Percentiles rank a stretch among this genome's conserved stretches.
Evolutionary conservation across 2,888 invertebrate species (phyloP).

Genomic region (Strigamia transsilvanica): DNA sequence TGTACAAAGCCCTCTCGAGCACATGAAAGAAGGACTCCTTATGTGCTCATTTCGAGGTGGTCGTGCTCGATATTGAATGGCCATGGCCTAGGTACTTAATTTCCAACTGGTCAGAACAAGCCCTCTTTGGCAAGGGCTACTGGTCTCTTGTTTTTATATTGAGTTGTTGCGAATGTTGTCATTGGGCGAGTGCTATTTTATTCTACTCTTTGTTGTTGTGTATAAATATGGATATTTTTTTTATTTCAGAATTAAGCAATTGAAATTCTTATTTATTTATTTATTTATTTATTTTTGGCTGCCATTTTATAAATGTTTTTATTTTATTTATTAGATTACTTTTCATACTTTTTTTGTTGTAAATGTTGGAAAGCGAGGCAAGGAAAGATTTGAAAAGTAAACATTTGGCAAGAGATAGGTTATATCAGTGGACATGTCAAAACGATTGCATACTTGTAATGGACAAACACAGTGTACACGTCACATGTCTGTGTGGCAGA

Average conservation of each 20-base stretch:
- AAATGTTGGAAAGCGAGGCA: constrained; percentile 6
- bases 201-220: background rate
- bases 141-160: constrained; percentile 29
- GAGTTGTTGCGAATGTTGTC: constrained; percentile 22
- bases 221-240: constrained; percentile 17
- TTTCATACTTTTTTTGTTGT: background rate
- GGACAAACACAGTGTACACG: constrained; percentile 38
- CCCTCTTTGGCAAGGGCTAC: constrained; percentile 21
- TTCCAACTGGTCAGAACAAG: constrained; percentile 38
- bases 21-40: constrained; percentile 32
- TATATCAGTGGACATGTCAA: constrained; percentile 38
- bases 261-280: background rate
- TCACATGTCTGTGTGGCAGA: constrained; percentile 28
- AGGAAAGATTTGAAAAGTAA: constrained; percentile 18
- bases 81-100: constrained; percentile 34
- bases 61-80: constrained; percentile 38
- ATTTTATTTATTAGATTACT: background rate
- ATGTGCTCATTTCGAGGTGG: constrained; percentile 38
- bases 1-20: constrained; percentile 38
- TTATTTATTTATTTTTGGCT: background rate
- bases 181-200: background rate
- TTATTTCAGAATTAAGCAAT: background rate
- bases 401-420: constrained; percentile 23
- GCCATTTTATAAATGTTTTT: background rate
- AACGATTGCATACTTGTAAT: constrained; percentile 38